Evolutionary conservation across 2,888 invertebrate species (phyloP), one percentile per base, ranked within the genome.

Genomic region (Cephus runcator): DNA sequence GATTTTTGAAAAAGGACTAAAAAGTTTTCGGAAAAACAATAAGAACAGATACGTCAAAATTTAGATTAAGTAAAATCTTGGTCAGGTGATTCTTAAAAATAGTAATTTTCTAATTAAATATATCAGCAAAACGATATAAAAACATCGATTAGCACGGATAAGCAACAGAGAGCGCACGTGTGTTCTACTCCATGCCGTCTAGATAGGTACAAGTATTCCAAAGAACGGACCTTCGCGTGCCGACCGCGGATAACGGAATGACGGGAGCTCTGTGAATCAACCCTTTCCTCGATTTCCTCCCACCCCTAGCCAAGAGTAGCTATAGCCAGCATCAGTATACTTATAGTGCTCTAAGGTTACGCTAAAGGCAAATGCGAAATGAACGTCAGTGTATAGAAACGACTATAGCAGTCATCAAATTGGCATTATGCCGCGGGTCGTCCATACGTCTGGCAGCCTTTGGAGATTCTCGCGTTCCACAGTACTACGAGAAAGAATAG

Each of bases 171-270:
- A 23, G 56, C 56, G 56, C 56, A 56, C 23, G 9, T 56, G 56
- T 56, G 1, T 40, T 40, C 15, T 23, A 40, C 40, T 23, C 40
- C 40, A 23, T 40, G 56, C 23, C 56, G 56, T 56, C 9, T 23
- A 56, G 23, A 56, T 56, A 23, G 23, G 23, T 23, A 56, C 9
- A 56, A 56, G 56, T 56, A 23, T 56, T 56, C 23, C 6, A 23
- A 56, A 23, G 56, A 56, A 56, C 56, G 23, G 34, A 31, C 34
- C 71, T 71, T 83, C 85, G 83, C 84, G 84, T 84, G 81, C 85
- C 87, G 89, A 83, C 86, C 86, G 87, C 88, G 85, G 84, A 82
- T 83, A 87, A 83, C 88, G 83, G 86, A 89, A 85, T 88, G 87
- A 83, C 83, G 31, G 12, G 83, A 77, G 79, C 80, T 75, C 75